Base-by-base conservation (phyloP, 2,113 vertebrate genomes). In the Polypterus senegalus region DNA sequence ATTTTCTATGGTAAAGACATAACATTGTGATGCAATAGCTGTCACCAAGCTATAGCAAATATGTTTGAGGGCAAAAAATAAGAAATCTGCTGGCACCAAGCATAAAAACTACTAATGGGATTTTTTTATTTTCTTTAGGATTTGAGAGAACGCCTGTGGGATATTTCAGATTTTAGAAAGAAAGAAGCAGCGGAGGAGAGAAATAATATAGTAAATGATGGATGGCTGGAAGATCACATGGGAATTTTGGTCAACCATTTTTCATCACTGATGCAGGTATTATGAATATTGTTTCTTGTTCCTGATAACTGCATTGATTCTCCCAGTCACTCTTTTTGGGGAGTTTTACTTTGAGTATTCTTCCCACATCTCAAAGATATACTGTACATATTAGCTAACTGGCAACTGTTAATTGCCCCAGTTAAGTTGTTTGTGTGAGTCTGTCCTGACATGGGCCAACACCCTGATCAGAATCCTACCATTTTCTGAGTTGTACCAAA, bases 181-280 rank as follows among this genome's bases (percentile, higher is more conserved):
- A 85, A 92, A 57, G 86, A 93, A 63, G 83, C 90, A 0, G 83
- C 86, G 65, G 79, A 85, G 58, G 89, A 97, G 68, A 77, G 69
- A 45, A 56, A 48, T 9, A 72, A 65, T 10, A 67, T 94, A 2
- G 82, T 88, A 69, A 74, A 71, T 1, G 71, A 87, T 11, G 77
- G 73, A 43, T 97, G 93, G 92, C 56, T 97, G 54, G 81, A 81
- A n/a, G 86, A 91, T 63, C 79, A 63, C 1, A 73, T 69, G 0
- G 74, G 72, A 0, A 58, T 92, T 3, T 68, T 84, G 4, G 69
- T 92, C 63, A 95, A 94, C 71, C 80, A 91, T 71, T 92, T 89
- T 74, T 85, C 87, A 64, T 73, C 81, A 3, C 77, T 97, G 59
- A 88, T 89, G 76, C 93, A 97, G 92, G 94, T 96, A 74, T 57